These are phyloP conservation scores for Drosophila cardini DNA, from an alignment of 1,140 invertebrate genomes.

Conservation along the genomic window DNA sequence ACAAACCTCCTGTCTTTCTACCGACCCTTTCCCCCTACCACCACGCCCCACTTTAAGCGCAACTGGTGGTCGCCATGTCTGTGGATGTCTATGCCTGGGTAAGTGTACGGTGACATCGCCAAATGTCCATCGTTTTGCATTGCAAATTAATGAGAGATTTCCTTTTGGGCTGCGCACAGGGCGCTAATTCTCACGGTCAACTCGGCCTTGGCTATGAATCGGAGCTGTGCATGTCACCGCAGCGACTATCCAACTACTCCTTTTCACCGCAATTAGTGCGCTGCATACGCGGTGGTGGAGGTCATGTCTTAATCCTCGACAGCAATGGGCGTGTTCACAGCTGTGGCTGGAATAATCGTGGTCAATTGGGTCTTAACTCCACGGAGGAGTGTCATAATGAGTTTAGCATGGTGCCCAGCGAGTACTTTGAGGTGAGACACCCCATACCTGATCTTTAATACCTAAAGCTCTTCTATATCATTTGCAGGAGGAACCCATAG, in stretches of 20 bases:
- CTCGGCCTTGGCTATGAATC: slow-evolving; percentile 88
- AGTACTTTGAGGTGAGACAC: slow-evolving; percentile 65
- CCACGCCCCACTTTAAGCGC: slow-evolving; percentile 9
- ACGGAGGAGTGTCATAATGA: slow-evolving; percentile 68
- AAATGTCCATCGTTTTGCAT: slow-evolving; percentile 60
- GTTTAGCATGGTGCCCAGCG: slow-evolving; percentile 68
- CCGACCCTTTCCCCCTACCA: neutral
- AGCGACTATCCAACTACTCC: slow-evolving; percentile 85
- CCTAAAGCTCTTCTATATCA: too few species aligned
- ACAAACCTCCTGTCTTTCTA: slow-evolving; percentile 20
- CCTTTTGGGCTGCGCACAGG: slow-evolving; percentile 85
- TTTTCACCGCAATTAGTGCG: slow-evolving; percentile 85
- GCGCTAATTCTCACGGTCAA: slow-evolving; percentile 94
- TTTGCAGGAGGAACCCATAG: slow-evolving; percentile 86
- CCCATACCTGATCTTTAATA: neutral
- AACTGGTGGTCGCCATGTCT: slow-evolving; percentile 67
- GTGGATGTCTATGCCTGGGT: slow-evolving; percentile 71
- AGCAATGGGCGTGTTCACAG: slow-evolving; percentile 89
- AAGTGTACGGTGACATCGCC: slow-evolving; percentile 32
- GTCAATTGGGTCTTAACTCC: slow-evolving; percentile 89
- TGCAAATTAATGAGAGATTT: slow-evolving; percentile 81
- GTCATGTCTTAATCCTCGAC: slow-evolving; percentile 90
- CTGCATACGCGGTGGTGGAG: slow-evolving; percentile 90
- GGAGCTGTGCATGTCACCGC: slow-evolving; percentile 88
- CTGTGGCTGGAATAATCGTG: slow-evolving; percentile 95